Base-by-base conservation (phyloP, 2,113 vertebrate genomes). In the Camarhynchus parvulus region DNA sequence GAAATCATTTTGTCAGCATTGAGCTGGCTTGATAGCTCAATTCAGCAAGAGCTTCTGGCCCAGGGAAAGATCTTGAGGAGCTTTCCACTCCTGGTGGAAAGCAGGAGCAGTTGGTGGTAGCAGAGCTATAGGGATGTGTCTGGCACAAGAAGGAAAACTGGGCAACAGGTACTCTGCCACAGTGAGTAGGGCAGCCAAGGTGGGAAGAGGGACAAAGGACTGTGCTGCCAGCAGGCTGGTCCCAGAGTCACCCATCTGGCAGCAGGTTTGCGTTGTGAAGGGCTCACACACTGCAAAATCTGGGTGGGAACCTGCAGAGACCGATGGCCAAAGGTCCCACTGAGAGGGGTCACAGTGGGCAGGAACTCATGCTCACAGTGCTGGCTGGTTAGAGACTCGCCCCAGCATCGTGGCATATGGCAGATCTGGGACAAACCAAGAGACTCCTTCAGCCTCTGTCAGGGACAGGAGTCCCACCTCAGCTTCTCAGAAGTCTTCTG, bases 401-500 rank as follows among this genome's bases (percentile, higher is more conserved):
- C 44, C 39, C 78, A 90, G 62, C 78, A 69, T 21, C 0, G 0
- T 44, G 56, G 77, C 77, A 64, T 1, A 0, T 3, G 13, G 88
- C 68, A 91, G 67, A 25, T 16, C 44, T 0, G 3, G 68, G 67
- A 62, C 21, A 70, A 70, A 66, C 25, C 55, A 53, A 63, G 35
- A 55, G 50, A 50, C 55, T 89, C 37, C 80, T 88, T 63, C 89
- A 83, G 58, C 49, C 67, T 42, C 23, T 37, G 35, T 8, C 62
- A 62, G 61, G 68, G 73, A 87, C 35, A 66, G 25, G 50, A 84
- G 44, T 47, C 67, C 70, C 75, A 86, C 61, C 55, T 69, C 79
- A 83, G 72, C 85, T 82, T 49, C 79, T 76, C 3, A 83, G 39
- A 73, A 69, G 73, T 84, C 83, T 90, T 94, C 75, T 50, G 63